phyloP scores from a whole-genome alignment of 2,797 vertebrate genomes.

The Adelosebastes latens region DNA sequence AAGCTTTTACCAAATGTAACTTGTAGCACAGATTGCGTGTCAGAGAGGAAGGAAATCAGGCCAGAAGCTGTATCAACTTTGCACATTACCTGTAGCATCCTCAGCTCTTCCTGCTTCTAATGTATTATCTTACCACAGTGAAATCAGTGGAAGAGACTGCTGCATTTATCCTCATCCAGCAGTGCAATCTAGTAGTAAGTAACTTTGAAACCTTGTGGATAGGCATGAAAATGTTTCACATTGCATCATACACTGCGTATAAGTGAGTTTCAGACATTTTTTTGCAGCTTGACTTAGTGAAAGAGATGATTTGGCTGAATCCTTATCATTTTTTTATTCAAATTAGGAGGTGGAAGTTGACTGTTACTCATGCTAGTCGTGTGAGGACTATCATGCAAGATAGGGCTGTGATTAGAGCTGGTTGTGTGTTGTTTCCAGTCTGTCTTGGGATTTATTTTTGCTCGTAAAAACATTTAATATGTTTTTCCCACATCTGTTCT shows the following conservation, averaged over 20 bases:
- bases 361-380: slow-evolving; percentile 10
- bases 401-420: slow-evolving; percentile 2
- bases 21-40: slow-evolving; percentile 6
- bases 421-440: background rate
- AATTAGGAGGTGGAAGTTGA: slow-evolving; percentile 39
- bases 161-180: slow-evolving; percentile 16
- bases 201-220: background rate
- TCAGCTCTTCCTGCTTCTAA: slow-evolving; percentile 58
- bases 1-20: background rate
- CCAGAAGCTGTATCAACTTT: background rate
- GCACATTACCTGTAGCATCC: slow-evolving; percentile 9
- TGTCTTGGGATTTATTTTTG: background rate
- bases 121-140: slow-evolving; percentile 43
- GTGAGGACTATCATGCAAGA: background rate
- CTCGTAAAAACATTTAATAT: background rate
- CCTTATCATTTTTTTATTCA: slow-evolving; percentile 41
- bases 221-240: background rate
- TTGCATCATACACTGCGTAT: background rate
- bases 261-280: background rate
- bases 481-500: background rate
- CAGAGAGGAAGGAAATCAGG: slow-evolving; percentile 13
- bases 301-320: slow-evolving; percentile 20
- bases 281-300: background rate
- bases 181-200: background rate
- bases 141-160: slow-evolving; percentile 4